phyloP scores from a whole-genome alignment of 2,113 vertebrate genomes.

The Ammospiza caudacuta region DNA sequence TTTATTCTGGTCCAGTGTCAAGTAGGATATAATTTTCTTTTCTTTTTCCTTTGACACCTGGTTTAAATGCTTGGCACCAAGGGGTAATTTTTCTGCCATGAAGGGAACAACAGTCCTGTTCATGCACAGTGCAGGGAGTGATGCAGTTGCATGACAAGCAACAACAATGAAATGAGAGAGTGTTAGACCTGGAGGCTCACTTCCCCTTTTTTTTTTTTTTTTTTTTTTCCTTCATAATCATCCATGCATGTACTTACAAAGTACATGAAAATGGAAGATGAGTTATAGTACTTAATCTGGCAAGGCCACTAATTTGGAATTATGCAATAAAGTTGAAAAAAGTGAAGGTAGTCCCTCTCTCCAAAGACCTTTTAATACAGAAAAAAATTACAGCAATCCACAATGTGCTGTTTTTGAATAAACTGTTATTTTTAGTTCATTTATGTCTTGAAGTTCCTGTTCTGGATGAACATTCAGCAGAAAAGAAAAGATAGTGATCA shows the following conservation, averaged over 20 bases:
- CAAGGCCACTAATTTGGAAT: not conserved
- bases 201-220: not conserved
- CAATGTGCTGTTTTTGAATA: not conserved
- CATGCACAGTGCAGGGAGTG: not conserved
- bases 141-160: not conserved
- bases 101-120: not conserved
- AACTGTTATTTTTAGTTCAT: not conserved
- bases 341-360: not conserved
- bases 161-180: not conserved
- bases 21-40: not conserved
- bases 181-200: not conserved
- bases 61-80: constrained; percentile 2
- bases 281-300: not conserved
- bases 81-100: not conserved
- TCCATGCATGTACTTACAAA: not conserved
- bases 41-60: not conserved
- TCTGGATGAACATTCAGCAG: not conserved
- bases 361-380: not conserved
- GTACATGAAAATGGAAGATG: not conserved
- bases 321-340: not conserved
- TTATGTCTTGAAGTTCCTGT: not conserved
- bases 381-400: not conserved
- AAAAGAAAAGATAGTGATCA: not conserved
- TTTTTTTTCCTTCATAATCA: not conserved
- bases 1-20: not conserved